Evolutionary conservation across 2,888 invertebrate genomes (phyloP).

Genomic region (Leptopterna dolabrata): DNA sequence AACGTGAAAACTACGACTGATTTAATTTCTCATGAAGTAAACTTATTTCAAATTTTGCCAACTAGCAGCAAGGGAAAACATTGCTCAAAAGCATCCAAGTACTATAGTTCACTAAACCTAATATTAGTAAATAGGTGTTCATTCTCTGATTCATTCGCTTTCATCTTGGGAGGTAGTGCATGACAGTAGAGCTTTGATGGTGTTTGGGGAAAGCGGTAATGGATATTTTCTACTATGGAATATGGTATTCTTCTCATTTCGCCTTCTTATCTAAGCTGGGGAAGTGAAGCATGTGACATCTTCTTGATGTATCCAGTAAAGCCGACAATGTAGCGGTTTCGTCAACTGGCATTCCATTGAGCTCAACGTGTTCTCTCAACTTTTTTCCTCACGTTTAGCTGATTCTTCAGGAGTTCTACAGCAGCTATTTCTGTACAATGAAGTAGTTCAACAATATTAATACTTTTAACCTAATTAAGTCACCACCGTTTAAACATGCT

Average conservation of each 20-base stretch:
- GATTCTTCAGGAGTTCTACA: background rate
- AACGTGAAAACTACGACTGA: too few relatives aligned
- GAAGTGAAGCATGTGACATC: background rate
- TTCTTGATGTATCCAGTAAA: background rate
- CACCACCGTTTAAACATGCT: too few relatives aligned
- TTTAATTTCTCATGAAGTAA: too few relatives aligned
- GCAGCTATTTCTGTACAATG: background rate
- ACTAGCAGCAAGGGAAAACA: too few relatives aligned
- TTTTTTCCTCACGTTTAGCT: background rate
- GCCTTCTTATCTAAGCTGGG: background rate
- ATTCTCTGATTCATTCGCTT: background rate
- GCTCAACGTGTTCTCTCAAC: background rate
- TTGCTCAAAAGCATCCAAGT: background rate
- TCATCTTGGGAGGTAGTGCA: background rate
- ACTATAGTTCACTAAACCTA: background rate
- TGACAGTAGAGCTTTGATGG: background rate
- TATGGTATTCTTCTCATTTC: background rate
- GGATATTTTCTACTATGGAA: background rate
- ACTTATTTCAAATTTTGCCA: too few relatives aligned
- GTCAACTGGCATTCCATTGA: background rate
- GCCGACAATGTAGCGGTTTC: background rate
- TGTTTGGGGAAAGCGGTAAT: background rate
- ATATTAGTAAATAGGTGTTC: background rate
- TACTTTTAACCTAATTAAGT: too few relatives aligned
- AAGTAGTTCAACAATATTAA: background rate